A percentile compares a stretch with the other conserved stretches of the same genome.
phyloP scores from a whole-genome alignment of 2,888 invertebrate species.

The Cephus runcator region DNA sequence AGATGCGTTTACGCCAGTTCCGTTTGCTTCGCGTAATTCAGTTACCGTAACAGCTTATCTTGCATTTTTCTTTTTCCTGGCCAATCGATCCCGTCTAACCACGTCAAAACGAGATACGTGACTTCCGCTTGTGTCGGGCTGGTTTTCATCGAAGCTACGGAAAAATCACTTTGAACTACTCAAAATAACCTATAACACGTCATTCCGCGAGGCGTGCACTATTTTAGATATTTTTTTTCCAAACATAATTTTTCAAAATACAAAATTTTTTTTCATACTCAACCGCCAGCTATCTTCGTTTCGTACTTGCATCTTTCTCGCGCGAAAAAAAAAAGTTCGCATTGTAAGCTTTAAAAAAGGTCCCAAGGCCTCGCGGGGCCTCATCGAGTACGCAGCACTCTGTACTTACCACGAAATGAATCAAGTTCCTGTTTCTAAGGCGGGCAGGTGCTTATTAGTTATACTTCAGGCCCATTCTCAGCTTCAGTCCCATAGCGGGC shows the following conservation, averaged over 20 bases:
- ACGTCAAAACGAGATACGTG: conserved; percentile 8
- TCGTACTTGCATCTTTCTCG: not conserved
- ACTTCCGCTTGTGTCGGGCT: not conserved
- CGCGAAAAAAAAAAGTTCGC: not conserved
- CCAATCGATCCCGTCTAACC: not conserved
- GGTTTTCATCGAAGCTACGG: conserved; percentile 1
- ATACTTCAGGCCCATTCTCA: conserved; percentile 38
- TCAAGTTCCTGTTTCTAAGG: conserved; percentile 60
- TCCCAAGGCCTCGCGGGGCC: conserved; percentile 49
- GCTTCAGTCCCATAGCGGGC: conserved; percentile 20
- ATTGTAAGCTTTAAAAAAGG: conserved; percentile 22
- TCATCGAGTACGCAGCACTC: conserved; percentile 47
- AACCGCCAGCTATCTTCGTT: too few relatives aligned
- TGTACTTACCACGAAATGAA: conserved; percentile 65
- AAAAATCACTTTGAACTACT: conserved; percentile 13
- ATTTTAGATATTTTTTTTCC: not conserved
- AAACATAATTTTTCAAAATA: not conserved
- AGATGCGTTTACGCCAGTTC: not conserved
- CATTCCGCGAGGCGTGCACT: not conserved
- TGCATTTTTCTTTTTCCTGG: not conserved
- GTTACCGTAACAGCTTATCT: not conserved
- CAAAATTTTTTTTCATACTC: too few relatives aligned
- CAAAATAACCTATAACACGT: not conserved
- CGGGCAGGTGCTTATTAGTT: conserved; percentile 65
- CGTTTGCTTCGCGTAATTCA: not conserved